A percentile compares a stretch with the other conserved stretches of the same genome.
Conservation (phyloP, 2,797 vertebrate species). For the Neosilurus mollespiculum region DNA sequence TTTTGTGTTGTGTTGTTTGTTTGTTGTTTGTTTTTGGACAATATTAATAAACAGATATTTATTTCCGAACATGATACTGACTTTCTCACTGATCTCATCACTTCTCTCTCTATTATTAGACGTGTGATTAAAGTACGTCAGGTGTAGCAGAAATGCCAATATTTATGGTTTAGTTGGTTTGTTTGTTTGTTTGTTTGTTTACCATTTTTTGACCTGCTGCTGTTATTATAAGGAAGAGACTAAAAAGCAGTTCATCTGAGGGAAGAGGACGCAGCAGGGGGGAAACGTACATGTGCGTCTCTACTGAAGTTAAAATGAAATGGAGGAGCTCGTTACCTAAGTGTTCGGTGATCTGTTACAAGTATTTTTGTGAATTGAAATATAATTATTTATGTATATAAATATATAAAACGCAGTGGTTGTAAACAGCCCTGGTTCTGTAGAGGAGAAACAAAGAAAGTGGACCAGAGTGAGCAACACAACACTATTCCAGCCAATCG, state of each 20-base stretch:
- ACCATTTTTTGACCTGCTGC: not conserved
- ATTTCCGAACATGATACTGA: constrained; percentile 39
- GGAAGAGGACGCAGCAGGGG: not conserved
- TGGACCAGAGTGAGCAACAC: too few species aligned
- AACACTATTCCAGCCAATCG: too few species aligned
- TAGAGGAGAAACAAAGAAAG: too few species aligned
- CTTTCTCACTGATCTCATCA: not conserved
- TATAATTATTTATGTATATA: too few species aligned
- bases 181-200: not conserved
- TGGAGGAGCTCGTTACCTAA: not conserved
- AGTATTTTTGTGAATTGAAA: too few species aligned
- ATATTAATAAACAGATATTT: constrained; percentile 70
- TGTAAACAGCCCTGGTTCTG: too few species aligned
- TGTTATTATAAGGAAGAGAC: not conserved
- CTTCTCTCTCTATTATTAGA: not conserved
- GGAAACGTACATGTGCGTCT: not conserved
- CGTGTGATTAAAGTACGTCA: not conserved
- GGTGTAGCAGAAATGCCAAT: not conserved
- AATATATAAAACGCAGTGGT: too few species aligned
- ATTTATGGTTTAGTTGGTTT: not conserved
- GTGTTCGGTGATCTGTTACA: too few species aligned
- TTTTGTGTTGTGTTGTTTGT: constrained; percentile 46
- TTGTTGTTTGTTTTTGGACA: constrained; percentile 64
- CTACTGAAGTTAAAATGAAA: not conserved
- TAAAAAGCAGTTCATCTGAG: not conserved